These are phyloP conservation scores for Natator depressus DNA, from an alignment of 2,113 vertebrate genomes.

Conservation along the genomic window DNA sequence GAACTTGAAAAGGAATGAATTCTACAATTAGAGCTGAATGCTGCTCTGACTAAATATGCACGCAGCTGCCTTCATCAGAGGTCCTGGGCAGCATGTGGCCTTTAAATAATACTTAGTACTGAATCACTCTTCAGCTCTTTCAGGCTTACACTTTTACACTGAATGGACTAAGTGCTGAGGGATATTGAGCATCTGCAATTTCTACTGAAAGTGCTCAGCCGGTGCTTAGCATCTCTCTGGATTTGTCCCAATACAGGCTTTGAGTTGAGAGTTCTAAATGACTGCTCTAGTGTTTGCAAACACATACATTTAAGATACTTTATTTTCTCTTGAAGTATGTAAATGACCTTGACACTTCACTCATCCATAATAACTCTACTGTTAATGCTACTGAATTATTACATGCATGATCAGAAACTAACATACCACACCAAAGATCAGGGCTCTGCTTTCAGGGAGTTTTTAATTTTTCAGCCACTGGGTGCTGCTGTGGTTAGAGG, in stretches of 20 bases:
- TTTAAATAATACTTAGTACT: background rate
- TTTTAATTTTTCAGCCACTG: conserved; percentile 30
- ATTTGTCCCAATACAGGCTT: background rate
- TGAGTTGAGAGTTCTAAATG: background rate
- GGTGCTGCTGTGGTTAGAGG: conserved; percentile 66
- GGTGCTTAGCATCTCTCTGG: background rate
- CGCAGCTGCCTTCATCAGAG: background rate
- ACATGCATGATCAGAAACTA: background rate
- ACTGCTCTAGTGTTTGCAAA: background rate
- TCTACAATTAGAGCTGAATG: background rate
- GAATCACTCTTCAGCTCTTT: background rate
- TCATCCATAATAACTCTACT: background rate
- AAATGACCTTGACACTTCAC: conserved; percentile 1
- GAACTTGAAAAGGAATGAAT: background rate
- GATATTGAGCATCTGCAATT: background rate
- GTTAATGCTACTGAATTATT: background rate
- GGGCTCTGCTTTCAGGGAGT: background rate
- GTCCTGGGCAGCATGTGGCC: background rate
- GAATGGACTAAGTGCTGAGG: background rate
- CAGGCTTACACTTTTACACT: background rate
- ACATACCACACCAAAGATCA: background rate
- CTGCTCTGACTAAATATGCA: background rate
- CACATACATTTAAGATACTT: background rate
- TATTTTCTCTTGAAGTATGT: background rate
- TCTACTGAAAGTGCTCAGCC: background rate